Percentiles rank a stretch among this genome's conserved stretches.
Conservation (phyloP, 2,113 vertebrate species). For the Hemichromis elongatus region DNA sequence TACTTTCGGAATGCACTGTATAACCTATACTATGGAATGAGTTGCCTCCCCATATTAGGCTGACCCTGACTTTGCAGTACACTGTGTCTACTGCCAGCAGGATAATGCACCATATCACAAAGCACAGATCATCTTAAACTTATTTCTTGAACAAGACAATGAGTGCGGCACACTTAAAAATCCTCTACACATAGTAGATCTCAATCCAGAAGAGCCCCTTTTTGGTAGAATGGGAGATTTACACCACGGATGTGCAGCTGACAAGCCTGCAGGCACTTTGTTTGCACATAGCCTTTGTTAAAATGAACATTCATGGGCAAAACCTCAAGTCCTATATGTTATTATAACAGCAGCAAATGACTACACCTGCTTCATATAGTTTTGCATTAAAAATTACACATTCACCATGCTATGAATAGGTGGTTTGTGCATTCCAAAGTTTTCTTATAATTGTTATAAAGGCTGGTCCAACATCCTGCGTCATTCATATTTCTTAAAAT, state of each 20-base stretch:
- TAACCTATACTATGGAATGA: neutral
- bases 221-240: neutral
- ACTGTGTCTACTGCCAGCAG: neutral
- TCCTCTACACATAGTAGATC: accelerated
- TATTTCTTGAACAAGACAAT: neutral
- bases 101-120: neutral
- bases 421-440: neutral
- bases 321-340: neutral
- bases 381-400: neutral
- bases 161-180: neutral
- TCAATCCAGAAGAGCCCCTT: neutral
- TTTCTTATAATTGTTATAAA: neutral
- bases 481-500: neutral
- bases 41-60: neutral
- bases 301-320: neutral
- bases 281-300: neutral
- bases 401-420: neutral
- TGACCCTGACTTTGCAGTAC: neutral
- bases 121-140: neutral
- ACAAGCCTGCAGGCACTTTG: neutral
- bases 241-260: neutral
- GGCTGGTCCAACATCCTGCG: neutral
- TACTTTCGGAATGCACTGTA: no score
- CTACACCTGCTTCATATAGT: neutral
- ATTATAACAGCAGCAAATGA: neutral